phyloP scores from a whole-genome alignment of 2,113 vertebrate genomes.

The Copsychus sechellarum region DNA sequence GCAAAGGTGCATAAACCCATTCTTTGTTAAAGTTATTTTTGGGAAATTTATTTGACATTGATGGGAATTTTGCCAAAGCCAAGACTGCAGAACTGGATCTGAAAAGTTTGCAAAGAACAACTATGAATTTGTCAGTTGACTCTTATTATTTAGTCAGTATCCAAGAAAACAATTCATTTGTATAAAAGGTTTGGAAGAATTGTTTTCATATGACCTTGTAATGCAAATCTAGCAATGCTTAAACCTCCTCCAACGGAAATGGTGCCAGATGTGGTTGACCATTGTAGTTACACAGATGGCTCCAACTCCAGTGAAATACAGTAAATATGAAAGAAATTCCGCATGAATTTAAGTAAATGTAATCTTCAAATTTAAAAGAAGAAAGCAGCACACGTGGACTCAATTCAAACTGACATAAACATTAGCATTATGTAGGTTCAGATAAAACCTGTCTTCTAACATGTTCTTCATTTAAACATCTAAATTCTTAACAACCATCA shows the following conservation, averaged over 20 bases:
- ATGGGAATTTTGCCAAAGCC: background rate
- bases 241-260: constrained; percentile 62
- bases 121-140: constrained; percentile 17
- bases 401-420: constrained; percentile 68
- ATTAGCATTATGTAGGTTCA: constrained; percentile 58
- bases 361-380: constrained; percentile 66
- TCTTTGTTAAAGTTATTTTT: background rate
- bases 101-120: constrained; percentile 13
- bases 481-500: constrained; percentile 35
- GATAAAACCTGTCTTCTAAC: constrained; percentile 62
- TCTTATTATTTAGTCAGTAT: constrained; percentile 55
- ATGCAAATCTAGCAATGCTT: constrained; percentile 70
- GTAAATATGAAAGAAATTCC: constrained; percentile 75
- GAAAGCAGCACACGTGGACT: constrained; percentile 40
- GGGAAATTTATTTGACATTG: background rate
- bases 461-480: constrained; percentile 59
- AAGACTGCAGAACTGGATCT: background rate
- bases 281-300: constrained; percentile 75
- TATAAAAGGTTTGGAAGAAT: constrained; percentile 61
- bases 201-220: constrained; percentile 66
- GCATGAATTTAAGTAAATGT: constrained; percentile 69
- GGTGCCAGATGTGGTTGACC: constrained; percentile 73
- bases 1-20: background rate
- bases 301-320: constrained; percentile 61
- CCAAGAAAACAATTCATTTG: constrained; percentile 47